Percentiles rank a stretch among this genome's conserved stretches.
phyloP scores from a whole-genome alignment of 30 jellyfish, hydroid and myxozoan genomes.

The Turritopsis rubra region DNA sequence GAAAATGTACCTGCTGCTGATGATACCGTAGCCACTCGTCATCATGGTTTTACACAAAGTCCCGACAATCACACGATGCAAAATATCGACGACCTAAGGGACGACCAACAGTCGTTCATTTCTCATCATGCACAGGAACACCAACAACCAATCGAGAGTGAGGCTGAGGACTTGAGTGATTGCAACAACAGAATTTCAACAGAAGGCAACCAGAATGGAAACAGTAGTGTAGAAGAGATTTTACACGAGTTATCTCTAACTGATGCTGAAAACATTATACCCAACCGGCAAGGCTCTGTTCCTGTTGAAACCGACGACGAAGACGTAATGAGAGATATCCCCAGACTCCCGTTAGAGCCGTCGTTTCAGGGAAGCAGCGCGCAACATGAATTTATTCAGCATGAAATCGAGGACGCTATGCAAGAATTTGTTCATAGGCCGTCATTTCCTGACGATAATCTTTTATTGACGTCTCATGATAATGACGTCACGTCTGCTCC shows the following conservation, averaged over 20 bases:
- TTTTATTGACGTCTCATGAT: background rate
- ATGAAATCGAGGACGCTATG: background rate
- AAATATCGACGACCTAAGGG: background rate
- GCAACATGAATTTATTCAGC: background rate
- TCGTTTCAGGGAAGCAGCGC: background rate
- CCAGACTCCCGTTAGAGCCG: background rate
- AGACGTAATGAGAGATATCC: background rate
- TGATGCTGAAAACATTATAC: background rate
- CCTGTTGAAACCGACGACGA: background rate
- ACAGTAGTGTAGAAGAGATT: slow-evolving; percentile 8
- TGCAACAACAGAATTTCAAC: background rate
- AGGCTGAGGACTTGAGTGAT: slow-evolving; percentile 8
- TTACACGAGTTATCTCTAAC: slow-evolving; percentile 5
- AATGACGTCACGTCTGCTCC: background rate
- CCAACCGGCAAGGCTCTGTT: background rate
- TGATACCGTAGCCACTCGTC: background rate
- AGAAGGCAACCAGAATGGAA: background rate
- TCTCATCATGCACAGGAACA: background rate
- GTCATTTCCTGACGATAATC: background rate
- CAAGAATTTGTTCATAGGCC: background rate
- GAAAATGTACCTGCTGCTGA: background rate
- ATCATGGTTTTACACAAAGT: background rate
- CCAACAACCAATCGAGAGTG: slow-evolving; percentile 8
- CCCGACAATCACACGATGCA: slow-evolving; percentile 8
- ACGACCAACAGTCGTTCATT: background rate